Percentiles rank a stretch among this genome's conserved stretches.
Evolutionary conservation across 2,113 vertebrate species (phyloP).

Genomic region (Apodemus sylvaticus): DNA sequence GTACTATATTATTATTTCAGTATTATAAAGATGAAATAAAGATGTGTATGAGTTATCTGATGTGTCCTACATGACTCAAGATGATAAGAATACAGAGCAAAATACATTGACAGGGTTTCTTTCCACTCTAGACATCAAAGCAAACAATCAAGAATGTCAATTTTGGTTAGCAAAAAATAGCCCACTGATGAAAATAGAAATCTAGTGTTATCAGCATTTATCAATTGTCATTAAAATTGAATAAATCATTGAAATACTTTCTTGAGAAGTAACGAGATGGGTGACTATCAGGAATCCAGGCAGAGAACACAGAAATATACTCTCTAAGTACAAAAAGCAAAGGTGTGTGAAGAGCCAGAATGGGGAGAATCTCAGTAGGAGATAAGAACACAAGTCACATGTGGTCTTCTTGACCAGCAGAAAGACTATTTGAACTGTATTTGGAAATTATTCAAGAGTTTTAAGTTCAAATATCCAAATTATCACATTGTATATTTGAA

Average conservation of each 20-base stretch:
- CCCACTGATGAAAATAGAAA: background rate
- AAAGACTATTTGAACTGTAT: background rate
- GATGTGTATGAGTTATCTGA: background rate
- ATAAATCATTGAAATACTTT: background rate
- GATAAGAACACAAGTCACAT: background rate
- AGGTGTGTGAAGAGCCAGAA: background rate
- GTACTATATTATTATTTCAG: background rate
- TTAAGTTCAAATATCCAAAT: background rate
- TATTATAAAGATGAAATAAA: background rate
- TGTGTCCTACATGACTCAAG: background rate
- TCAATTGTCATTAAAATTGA: background rate
- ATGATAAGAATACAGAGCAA: background rate
- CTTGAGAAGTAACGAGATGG: background rate
- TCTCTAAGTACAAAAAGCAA: background rate
- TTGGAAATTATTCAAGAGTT: background rate
- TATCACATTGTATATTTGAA: background rate
- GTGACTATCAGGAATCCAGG: background rate
- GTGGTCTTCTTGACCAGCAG: background rate
- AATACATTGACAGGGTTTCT: background rate
- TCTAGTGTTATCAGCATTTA: background rate
- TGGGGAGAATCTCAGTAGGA: background rate
- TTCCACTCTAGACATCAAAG: background rate
- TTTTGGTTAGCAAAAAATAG: background rate
- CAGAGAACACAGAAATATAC: background rate
- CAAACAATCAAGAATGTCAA: background rate